phyloP scores from a whole-genome alignment of 2,113 vertebrate species.

The Tragelaphus strepsiceros region DNA sequence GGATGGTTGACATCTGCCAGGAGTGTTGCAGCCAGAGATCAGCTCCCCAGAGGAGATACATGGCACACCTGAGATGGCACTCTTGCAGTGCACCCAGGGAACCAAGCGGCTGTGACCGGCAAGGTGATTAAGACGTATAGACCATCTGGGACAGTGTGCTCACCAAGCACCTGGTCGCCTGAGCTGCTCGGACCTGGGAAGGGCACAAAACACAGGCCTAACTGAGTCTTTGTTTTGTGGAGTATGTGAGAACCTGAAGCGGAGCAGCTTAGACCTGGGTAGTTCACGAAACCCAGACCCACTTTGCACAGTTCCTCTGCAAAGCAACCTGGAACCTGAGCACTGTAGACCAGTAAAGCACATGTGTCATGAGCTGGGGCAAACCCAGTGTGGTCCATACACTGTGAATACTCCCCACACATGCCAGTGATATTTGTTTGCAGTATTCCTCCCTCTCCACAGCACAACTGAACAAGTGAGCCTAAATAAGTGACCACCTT shows the following conservation, averaged over 20 bases:
- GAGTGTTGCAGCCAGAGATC: background rate
- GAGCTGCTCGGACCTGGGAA: background rate
- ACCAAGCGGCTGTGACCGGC: accelerated
- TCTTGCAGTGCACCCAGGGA: background rate
- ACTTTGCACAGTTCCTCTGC: background rate
- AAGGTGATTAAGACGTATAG: background rate
- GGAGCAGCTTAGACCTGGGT: background rate
- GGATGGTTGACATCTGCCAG: background rate
- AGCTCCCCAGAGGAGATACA: background rate
- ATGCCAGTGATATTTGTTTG: background rate
- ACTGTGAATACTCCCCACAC: background rate
- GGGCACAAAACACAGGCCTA: accelerated
- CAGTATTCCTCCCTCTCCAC: background rate
- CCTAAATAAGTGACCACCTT: background rate
- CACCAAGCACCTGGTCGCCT: background rate
- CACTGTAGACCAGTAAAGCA: background rate
- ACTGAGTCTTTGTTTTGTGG: background rate
- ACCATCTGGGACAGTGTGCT: background rate
- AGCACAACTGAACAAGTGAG: background rate
- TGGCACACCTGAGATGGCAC: accelerated
- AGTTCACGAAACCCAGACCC: background rate
- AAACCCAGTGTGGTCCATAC: background rate
- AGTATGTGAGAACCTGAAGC: background rate
- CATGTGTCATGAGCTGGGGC: background rate
- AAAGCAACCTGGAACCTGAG: background rate